Conservation (phyloP, 2,113 vertebrate genomes). For the Percina caprodes region DNA sequence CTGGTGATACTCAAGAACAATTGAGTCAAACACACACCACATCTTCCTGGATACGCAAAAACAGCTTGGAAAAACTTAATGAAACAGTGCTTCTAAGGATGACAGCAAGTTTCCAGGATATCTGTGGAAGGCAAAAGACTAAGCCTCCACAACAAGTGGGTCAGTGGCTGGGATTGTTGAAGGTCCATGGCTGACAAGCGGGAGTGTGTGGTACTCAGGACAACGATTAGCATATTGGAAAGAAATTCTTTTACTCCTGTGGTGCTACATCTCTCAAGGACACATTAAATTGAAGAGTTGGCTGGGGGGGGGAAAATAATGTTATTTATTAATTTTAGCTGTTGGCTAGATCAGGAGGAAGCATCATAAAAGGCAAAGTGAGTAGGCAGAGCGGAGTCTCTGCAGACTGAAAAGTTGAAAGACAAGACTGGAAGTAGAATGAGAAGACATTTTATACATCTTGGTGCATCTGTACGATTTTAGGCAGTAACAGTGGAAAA, state of each 20-base stretch:
- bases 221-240: conserved; percentile 67
- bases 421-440: conserved; percentile 28
- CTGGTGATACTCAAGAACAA: conserved; percentile 33
- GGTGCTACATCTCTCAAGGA: conserved; percentile 58
- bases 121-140: neutral
- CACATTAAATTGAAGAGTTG: conserved; percentile 58
- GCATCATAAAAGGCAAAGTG: conserved; percentile 45
- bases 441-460: conserved; percentile 22
- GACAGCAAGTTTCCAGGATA: conserved; percentile 3
- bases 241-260: conserved; percentile 41
- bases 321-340: conserved; percentile 61
- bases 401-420: conserved; percentile 23
- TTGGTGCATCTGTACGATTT: conserved; percentile 19
- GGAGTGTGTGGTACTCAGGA: conserved; percentile 29
- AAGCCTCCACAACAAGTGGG: conserved; percentile 41
- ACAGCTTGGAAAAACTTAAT: conserved; percentile 24
- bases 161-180: conserved; percentile 38
- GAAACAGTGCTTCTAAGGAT: conserved; percentile 2
- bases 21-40: conserved; percentile 1
- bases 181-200: conserved; percentile 23
- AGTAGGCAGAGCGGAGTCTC: conserved; percentile 43
- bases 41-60: conserved; percentile 21
- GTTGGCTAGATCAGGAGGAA: conserved; percentile 34
- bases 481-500: neutral
- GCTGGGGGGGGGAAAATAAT: neutral